Evolutionary conservation across 2,888 invertebrate genomes (phyloP), one percentile per base, ranked within the genome.

Genomic region (Drosophila paramelanica): DNA sequence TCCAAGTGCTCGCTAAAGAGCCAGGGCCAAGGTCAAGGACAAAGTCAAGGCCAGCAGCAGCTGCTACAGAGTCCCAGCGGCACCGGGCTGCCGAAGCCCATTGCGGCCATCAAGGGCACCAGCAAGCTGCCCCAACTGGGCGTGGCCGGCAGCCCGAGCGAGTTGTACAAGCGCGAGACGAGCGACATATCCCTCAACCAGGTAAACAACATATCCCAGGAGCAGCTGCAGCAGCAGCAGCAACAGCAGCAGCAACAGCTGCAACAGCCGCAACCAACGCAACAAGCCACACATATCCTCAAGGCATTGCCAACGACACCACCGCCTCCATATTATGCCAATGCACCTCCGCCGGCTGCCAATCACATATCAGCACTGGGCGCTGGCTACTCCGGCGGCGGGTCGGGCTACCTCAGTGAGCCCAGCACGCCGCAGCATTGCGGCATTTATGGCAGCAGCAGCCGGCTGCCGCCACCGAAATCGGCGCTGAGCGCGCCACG

Each of bases 41-140:
- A 33, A 33, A 7, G 27, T 4, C 76, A 90, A 43, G 62, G 64
- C 4, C 78, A 56, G 7, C 51, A 73, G 39, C 81, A 82, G 25
- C 51, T 82, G 38, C 45, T 90, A n/a, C 82, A 82, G 10, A 90
- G 90, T 65, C 89, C 91, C 25, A 85, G 79, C 1, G 91, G 94
- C 77, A 94, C 96, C 6, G 96, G 96, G 17, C 96, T 98, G 81
- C 97, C 98, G 0, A 98, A 98, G 92, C 98, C 98, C 2, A 97
- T 97, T 45, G 97, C 97, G 8, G 96, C 97, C 62, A 96, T 98
- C 33, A 98, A 98, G 93, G 98, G 97, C 73, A 97, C 96, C 25
- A 96, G 96, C 71, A 97, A 97, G 92, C 79, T 92, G 93, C 95
- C 83, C 92, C 95, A 74, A 93, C 94, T 75, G 94, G 93, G 91